Conservation (phyloP, 2,113 vertebrate species). For the Puntigrus tetrazona region DNA sequence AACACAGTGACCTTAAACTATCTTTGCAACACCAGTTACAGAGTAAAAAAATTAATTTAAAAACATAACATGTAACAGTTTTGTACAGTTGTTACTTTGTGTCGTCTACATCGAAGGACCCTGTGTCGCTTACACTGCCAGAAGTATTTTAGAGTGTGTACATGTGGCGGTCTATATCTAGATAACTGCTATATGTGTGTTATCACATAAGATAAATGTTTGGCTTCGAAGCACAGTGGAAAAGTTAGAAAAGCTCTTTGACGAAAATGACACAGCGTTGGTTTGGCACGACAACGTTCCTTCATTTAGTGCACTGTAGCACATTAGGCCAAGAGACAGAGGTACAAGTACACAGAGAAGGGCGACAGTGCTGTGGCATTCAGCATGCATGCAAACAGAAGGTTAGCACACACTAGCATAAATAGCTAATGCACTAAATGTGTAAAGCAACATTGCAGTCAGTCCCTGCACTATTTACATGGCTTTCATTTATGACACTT, state of each 20-base stretch:
- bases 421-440: slow-evolving; percentile 6
- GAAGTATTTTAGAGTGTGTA: not conserved
- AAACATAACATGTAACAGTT: not conserved
- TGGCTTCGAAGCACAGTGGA: slow-evolving; percentile 5
- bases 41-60: not conserved
- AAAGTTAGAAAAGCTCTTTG: slow-evolving; percentile 33
- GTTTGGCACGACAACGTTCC: slow-evolving; percentile 32
- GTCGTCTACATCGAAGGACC: not conserved
- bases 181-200: not conserved
- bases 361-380: slow-evolving; percentile 13
- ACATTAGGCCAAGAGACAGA: slow-evolving; percentile 28
- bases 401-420: slow-evolving; percentile 15
- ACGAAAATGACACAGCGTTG: slow-evolving; percentile 3
- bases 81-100: not conserved
- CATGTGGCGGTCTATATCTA: not conserved
- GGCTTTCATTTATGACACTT: slow-evolving; percentile 1
- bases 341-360: slow-evolving; percentile 15
- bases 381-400: slow-evolving; percentile 42
- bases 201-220: slow-evolving; percentile 4
- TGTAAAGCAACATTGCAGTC: not conserved
- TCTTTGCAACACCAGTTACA: not conserved
- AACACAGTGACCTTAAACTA: not conserved
- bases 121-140: not conserved
- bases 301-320: slow-evolving; percentile 22
- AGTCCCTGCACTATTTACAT: slow-evolving; percentile 23